Evolutionary conservation across 2,888 invertebrate species (phyloP).

Genomic region (Xanthorhoe designata): DNA sequence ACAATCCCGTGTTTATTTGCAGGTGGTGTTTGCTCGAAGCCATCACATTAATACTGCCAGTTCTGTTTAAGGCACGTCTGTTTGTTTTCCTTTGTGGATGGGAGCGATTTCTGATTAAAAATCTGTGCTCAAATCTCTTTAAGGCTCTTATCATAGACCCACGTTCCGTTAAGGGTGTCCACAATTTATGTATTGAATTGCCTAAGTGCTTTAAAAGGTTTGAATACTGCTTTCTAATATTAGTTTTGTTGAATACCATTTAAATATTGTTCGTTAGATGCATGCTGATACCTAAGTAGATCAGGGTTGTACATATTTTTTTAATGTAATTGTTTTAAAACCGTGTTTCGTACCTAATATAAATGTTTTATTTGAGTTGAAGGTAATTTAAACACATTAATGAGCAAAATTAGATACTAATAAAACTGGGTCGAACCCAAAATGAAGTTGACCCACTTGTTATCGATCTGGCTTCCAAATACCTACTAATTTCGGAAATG

Average conservation of each 20-base stretch:
- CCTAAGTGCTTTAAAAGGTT: background rate
- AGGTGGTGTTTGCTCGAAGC: slow-evolving; percentile 59
- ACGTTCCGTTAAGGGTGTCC: background rate
- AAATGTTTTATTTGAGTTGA: background rate
- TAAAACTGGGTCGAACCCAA: background rate
- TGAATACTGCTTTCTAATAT: background rate
- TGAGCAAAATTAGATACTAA: background rate
- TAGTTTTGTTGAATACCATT: background rate
- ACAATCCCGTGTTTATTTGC: slow-evolving; percentile 50
- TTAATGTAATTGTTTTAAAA: too few relatives aligned
- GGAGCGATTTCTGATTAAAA: slow-evolving; percentile 47
- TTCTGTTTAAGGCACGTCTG: slow-evolving; percentile 58
- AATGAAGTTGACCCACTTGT: background rate
- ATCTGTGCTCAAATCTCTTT: slow-evolving; percentile 35
- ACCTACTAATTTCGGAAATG: background rate
- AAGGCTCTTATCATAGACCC: background rate
- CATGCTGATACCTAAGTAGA: too few relatives aligned
- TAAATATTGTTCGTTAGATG: background rate
- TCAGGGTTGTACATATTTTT: too few relatives aligned
- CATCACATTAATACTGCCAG: slow-evolving; percentile 58
- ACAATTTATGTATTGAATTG: background rate
- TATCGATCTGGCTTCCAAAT: background rate
- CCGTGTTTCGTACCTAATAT: too few relatives aligned
- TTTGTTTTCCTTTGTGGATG: slow-evolving; percentile 51
- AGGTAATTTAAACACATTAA: too few relatives aligned